A percentile compares a stretch with the other conserved stretches of the same genome.
Evolutionary conservation across 1,140 invertebrate genomes (phyloP).

Genomic region (Olivierus martensii): DNA sequence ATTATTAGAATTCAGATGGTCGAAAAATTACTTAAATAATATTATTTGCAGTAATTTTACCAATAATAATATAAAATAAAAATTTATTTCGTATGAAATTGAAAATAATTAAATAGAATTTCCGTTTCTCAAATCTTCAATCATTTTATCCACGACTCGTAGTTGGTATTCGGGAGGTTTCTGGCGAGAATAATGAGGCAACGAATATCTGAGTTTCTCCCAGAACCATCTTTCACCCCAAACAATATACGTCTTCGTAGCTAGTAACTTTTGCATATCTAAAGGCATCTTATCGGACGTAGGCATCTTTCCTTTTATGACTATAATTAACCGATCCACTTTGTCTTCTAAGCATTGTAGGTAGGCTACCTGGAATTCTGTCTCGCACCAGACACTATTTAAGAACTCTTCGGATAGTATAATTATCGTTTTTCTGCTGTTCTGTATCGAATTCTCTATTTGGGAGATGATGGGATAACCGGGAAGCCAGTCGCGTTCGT

Average conservation of each 20-base stretch:
- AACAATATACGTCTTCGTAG: conserved; percentile 35
- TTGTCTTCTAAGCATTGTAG: conserved; percentile 25
- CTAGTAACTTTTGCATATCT: conserved; percentile 25
- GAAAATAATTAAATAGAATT: no score
- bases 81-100: no score
- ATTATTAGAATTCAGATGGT: no score
- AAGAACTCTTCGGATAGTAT: conserved; percentile 83
- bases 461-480: conserved; percentile 62
- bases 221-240: conserved; percentile 1
- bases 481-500: conserved; percentile 80
- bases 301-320: conserved; percentile 56
- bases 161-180: no score
- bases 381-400: conserved; percentile 82
- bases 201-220: not conserved
- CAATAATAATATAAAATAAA: no score
- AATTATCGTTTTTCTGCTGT: conserved; percentile 72
- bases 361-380: conserved; percentile 68
- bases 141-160: no score
- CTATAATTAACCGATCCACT: conserved; percentile 48
- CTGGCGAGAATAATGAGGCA: no score
- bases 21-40: no score
- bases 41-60: no score
- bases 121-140: no score
- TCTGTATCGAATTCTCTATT: conserved; percentile 78
- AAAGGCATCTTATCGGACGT: conserved; percentile 20